Conservation (phyloP, 2,888 invertebrate species). For the Sminthurides aquaticus region DNA sequence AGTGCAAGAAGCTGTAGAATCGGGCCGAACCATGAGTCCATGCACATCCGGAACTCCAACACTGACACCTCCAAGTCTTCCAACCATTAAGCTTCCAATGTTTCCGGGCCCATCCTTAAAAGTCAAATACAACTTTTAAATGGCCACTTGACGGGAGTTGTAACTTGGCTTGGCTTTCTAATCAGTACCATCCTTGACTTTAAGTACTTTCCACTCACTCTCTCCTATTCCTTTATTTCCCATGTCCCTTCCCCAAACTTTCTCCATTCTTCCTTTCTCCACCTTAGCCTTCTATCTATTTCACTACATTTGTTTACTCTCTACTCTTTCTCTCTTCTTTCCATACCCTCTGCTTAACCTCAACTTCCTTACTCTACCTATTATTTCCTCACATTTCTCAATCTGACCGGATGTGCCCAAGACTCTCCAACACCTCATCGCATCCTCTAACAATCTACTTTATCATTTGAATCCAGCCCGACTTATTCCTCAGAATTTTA, state of each 20-base stretch:
- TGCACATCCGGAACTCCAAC: conserved; percentile 44
- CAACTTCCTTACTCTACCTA: no score
- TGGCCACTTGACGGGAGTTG: neutral
- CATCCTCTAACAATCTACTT: no score
- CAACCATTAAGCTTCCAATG: conserved; percentile 46
- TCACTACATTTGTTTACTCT: no score
- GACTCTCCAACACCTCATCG: no score
- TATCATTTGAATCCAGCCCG: no score
- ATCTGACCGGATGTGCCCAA: no score
- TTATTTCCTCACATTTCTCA: no score
- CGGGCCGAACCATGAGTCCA: conserved; percentile 44
- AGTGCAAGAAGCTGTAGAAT: conserved; percentile 44
- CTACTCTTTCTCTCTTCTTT: no score
- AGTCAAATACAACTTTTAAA: neutral
- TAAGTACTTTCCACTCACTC: neutral
- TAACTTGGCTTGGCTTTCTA: neutral
- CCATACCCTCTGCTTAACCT: no score
- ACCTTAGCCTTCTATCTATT: no score
- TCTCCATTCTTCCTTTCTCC: no score
- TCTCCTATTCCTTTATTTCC: neutral
- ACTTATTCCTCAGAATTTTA: no score
- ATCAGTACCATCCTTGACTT: neutral
- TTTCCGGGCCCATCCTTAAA: conserved; percentile 43
- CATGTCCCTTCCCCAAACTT: neutral
- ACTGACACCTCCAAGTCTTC: conserved; percentile 45